Percentiles rank a stretch among this genome's conserved stretches.
Conservation (phyloP, 1,140 invertebrate genomes). For the Platorchestia sp. region DNA sequence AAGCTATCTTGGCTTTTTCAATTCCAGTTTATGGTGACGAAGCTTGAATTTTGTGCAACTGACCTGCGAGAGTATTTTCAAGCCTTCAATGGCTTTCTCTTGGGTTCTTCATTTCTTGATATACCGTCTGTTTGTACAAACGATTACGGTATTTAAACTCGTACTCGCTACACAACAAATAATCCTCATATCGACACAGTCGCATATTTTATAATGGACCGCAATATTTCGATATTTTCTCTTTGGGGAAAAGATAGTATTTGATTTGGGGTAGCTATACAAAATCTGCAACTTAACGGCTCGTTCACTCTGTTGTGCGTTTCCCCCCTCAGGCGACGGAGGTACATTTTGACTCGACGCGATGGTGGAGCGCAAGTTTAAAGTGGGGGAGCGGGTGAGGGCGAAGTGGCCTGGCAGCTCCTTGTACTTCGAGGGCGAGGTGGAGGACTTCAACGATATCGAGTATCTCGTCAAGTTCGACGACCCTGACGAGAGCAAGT, state of each 20-base stretch:
- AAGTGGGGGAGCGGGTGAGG: conserved; percentile 63
- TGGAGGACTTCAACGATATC: conserved; percentile 65
- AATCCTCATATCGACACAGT: too few species aligned
- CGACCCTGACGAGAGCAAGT: conserved; percentile 61
- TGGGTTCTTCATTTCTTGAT: too few species aligned
- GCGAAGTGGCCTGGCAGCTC: conserved; percentile 65
- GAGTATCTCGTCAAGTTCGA: conserved; percentile 66
- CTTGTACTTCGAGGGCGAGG: conserved; percentile 65
- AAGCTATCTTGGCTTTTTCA: too few species aligned
- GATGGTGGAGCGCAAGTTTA: conserved; percentile 56
- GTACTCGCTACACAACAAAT: too few species aligned
- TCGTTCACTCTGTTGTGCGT: neutral
- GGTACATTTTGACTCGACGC: neutral
- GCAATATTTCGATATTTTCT: too few species aligned
- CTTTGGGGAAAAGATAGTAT: too few species aligned
- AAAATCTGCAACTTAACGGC: neutral
- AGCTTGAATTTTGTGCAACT: neutral
- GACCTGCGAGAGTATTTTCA: neutral
- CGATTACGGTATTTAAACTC: too few species aligned
- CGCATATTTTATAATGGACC: too few species aligned
- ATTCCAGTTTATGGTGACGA: too few species aligned
- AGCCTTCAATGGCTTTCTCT: too few species aligned
- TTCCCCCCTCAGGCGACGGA: neutral
- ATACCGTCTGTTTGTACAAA: too few species aligned
- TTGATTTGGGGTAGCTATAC: too few species aligned